Conservation (phyloP, 2,113 vertebrate species). For the Herpetotheres cachinnans region DNA sequence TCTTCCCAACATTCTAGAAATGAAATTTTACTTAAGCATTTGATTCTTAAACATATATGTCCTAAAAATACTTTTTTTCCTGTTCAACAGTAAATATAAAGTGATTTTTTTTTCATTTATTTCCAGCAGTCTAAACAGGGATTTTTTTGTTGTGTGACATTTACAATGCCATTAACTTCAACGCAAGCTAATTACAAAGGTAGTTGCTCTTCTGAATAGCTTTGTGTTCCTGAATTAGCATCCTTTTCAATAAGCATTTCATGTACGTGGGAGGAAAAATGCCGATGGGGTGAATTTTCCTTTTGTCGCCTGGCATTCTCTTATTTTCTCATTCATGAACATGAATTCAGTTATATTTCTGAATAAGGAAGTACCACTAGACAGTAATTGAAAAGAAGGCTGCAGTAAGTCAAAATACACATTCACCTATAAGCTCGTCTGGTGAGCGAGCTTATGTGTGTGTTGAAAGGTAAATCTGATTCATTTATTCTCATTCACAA, state of each 20-base stretch:
- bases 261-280: not conserved
- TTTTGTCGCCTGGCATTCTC: not conserved
- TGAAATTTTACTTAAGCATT: not conserved
- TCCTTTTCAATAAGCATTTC: not conserved
- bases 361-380: not conserved
- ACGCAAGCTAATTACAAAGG: not conserved
- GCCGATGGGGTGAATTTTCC: not conserved
- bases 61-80: not conserved
- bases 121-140: not conserved
- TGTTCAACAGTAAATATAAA: not conserved
- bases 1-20: not conserved
- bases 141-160: not conserved
- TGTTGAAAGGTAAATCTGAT: not conserved
- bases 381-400: not conserved
- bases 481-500: not conserved
- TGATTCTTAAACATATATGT: not conserved
- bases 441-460: not conserved
- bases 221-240: not conserved
- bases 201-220: not conserved
- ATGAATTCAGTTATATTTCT: not conserved
- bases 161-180: not conserved
- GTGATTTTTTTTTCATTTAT: not conserved
- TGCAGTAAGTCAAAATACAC: not conserved
- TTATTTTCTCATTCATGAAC: not conserved
- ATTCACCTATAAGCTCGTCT: not conserved